These are phyloP conservation scores for Toxotes lorentzi DNA, from an alignment of 2,797 vertebrate genomes.

Conservation along the genomic window DNA sequence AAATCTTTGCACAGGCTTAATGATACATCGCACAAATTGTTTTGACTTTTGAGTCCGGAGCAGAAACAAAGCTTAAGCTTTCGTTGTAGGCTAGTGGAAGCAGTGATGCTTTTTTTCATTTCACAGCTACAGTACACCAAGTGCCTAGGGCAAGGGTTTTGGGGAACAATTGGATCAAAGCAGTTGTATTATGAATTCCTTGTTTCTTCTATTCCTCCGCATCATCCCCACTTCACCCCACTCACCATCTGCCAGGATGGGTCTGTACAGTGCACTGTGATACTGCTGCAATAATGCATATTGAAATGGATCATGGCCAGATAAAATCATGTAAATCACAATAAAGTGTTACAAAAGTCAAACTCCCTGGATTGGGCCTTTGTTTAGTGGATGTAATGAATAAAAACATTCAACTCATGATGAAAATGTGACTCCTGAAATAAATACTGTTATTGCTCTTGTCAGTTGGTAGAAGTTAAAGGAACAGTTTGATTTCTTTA, in stretches of 20 bases:
- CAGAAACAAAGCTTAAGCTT: constrained; percentile 63
- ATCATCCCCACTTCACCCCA: constrained; percentile 24
- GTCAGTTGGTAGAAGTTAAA: neutral
- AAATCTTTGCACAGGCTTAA: constrained; percentile 76
- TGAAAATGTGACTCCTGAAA: constrained; percentile 36
- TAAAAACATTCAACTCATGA: constrained; percentile 62
- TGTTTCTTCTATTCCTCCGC: constrained; percentile 60
- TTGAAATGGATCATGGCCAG: constrained; percentile 56
- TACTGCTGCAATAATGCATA: constrained; percentile 77
- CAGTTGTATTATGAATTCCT: constrained; percentile 61
- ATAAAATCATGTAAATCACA: constrained; percentile 60
- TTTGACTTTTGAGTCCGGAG: constrained; percentile 62
- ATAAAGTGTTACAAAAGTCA: constrained; percentile 64
- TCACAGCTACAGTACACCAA: constrained; percentile 80
- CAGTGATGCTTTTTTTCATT: constrained; percentile 68
- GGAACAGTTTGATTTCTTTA: neutral
- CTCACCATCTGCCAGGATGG: constrained; percentile 55
- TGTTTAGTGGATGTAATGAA: constrained; percentile 70
- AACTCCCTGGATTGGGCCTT: constrained; percentile 46
- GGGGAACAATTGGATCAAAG: constrained; percentile 72
- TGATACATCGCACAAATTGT: constrained; percentile 67
- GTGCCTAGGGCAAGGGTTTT: constrained; percentile 78
- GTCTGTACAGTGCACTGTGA: constrained; percentile 78
- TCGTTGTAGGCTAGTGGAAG: constrained; percentile 60
- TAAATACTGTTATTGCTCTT: constrained; percentile 27